Conservation (phyloP, 2,888 invertebrate genomes). For the Spicauda simplicius region DNA sequence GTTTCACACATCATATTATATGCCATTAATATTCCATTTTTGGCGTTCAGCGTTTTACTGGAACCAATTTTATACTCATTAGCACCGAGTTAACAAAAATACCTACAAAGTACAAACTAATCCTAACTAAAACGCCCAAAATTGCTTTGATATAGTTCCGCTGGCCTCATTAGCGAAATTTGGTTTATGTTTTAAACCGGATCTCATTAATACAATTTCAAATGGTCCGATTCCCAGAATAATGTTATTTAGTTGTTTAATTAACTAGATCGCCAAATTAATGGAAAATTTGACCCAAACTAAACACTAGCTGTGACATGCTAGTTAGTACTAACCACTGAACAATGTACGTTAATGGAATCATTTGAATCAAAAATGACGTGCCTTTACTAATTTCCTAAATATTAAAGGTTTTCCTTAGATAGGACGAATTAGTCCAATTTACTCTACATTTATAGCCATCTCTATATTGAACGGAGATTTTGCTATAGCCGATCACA, state of each 20-base stretch:
- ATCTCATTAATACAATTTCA: constrained; percentile 24
- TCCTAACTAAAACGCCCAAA: neutral
- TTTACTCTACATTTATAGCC: too few relatives aligned
- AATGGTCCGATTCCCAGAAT: constrained; percentile 29
- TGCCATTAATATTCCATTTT: too few relatives aligned
- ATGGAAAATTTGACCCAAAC: constrained; percentile 31
- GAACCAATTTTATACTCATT: neutral
- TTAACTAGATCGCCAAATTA: constrained; percentile 32
- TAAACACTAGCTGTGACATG: constrained; percentile 21
- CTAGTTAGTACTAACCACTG: constrained; percentile 27
- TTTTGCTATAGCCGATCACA: too few relatives aligned
- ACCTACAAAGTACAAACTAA: neutral
- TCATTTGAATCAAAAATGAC: neutral
- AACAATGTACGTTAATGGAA: constrained; percentile 1
- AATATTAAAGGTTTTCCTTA: too few relatives aligned
- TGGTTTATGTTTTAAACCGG: neutral
- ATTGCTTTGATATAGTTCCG: neutral
- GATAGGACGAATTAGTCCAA: too few relatives aligned
- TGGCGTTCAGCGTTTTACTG: too few relatives aligned
- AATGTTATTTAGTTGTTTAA: constrained; percentile 37
- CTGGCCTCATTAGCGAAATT: constrained; percentile 10
- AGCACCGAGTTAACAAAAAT: neutral
- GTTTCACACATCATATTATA: too few relatives aligned
- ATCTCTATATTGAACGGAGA: too few relatives aligned
- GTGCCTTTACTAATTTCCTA: too few relatives aligned